phyloP scores from a whole-genome alignment of 2,888 invertebrate species.

The Xestia sexstrigata region DNA sequence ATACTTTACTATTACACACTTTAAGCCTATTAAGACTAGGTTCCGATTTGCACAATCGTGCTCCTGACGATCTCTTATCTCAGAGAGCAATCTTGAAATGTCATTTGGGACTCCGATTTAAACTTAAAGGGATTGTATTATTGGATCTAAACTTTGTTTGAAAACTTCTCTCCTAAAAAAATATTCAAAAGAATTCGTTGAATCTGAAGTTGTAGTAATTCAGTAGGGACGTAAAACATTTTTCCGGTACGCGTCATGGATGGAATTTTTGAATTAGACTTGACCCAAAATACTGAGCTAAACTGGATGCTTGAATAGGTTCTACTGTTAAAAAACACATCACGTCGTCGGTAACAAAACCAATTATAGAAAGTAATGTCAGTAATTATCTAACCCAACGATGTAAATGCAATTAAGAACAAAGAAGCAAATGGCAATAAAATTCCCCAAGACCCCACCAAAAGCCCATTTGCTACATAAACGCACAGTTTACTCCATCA shows the following conservation, averaged over 20 bases:
- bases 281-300: not conserved
- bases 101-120: constrained; percentile 53
- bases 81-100: constrained; percentile 46
- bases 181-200: not conserved
- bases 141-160: constrained; percentile 36
- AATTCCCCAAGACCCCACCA: constrained; percentile 11
- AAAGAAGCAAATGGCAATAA: constrained; percentile 26
- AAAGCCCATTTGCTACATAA: constrained; percentile 32
- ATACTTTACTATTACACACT: constrained; percentile 51
- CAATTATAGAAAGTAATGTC: not conserved
- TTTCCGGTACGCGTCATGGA: not conserved
- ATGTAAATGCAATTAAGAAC: constrained; percentile 16
- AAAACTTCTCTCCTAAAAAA: constrained; percentile 33
- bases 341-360: not conserved
- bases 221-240: constrained; percentile 1
- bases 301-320: not conserved
- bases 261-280: not conserved
- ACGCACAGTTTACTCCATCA: constrained; percentile 41
- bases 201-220: constrained; percentile 5
- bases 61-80: constrained; percentile 58
- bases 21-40: constrained; percentile 48
- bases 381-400: constrained; percentile 5
- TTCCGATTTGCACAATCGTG: constrained; percentile 55
- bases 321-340: not conserved
- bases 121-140: constrained; percentile 42